Base-by-base conservation (phyloP, 2,797 vertebrate species). In the Fistularia commersonii region DNA sequence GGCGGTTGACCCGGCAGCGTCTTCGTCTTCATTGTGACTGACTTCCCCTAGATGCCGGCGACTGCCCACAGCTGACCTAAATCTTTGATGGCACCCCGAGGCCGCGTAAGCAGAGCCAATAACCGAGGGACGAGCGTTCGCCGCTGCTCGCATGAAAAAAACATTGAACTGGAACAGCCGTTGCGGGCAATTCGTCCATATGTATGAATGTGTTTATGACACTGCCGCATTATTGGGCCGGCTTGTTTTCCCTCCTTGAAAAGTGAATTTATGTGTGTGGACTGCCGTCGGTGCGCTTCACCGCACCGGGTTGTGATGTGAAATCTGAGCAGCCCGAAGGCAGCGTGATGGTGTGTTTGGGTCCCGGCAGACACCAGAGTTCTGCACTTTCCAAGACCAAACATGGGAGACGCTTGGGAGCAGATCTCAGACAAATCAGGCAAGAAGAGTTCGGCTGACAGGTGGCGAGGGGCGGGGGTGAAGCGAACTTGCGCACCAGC, bases 1-100 rank as follows among this genome's bases (percentile, higher is more conserved):
- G 45, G 33, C 47, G 0, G 35, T 60, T 38, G 65, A 72, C 61
- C 84, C 72, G 42, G 35, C 42, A 64, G 64, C 69, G 32, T 55
- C 62, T 56, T 65, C 67, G 48, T 82, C 69, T 72, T 59, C 15
- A n/a, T 32, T 40, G 57, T 41, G 56, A 74, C 70, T 38, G 48
- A 41, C 44, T 66, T 48, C 53, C 41, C 12, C 66, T 48, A 63
- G 64, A 34, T 49, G 7, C 40, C 32, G 32, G 38, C n/a, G 15
- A 43, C 45, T 36, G 72, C 82, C 77, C 59, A 54, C 51, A 35
- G 82, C 61, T 39, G 69, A 71, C 74, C 79, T 83, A 69, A 75
- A 85, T 85, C 72, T 84, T 80, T 78, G 66, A 87, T 77, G 68
- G 66, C 45, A 6, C 63, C 81, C 74, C 0, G 36, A 74, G 78